Evolutionary conservation across 2,797 vertebrate genomes (phyloP).

Genomic region (Streptopelia turtur): DNA sequence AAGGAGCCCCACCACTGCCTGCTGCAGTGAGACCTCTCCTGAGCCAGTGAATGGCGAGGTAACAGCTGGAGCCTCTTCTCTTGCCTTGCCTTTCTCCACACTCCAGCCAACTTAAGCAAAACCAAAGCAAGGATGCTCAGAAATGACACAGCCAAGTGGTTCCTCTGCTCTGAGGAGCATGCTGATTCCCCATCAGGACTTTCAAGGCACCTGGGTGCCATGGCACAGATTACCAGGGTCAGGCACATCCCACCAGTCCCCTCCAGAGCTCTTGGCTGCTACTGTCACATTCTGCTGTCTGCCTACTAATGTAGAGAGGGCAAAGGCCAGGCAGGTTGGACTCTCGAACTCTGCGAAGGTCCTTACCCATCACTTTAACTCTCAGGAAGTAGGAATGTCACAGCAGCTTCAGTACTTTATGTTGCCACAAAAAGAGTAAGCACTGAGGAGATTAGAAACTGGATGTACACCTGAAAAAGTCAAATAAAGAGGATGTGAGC

Average conservation of each 20-base stretch:
- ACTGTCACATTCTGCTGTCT: not conserved
- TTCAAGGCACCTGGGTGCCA: not conserved
- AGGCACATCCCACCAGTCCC: not conserved
- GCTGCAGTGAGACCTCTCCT: not conserved
- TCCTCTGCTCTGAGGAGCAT: not conserved
- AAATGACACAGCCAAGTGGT: fast-evolving
- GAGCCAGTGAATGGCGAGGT: not conserved
- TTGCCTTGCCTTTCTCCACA: fast-evolving
- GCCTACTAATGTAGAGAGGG: not conserved
- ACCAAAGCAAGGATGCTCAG: fast-evolving
- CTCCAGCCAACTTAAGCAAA: not conserved
- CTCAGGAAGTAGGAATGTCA: not conserved
- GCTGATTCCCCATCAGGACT: fast-evolving
- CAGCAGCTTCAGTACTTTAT: not conserved
- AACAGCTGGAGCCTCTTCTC: not conserved
- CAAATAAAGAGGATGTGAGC: not conserved
- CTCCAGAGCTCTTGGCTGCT: not conserved
- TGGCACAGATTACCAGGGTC: not conserved
- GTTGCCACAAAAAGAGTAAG: not conserved
- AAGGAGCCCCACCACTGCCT: not conserved
- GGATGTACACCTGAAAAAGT: not conserved
- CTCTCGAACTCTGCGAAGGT: not conserved
- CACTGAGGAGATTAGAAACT: not conserved
- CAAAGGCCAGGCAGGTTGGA: not conserved
- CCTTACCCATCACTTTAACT: not conserved